Conservation (phyloP, 2,888 invertebrate species). For the Scotopteryx bipunctaria region DNA sequence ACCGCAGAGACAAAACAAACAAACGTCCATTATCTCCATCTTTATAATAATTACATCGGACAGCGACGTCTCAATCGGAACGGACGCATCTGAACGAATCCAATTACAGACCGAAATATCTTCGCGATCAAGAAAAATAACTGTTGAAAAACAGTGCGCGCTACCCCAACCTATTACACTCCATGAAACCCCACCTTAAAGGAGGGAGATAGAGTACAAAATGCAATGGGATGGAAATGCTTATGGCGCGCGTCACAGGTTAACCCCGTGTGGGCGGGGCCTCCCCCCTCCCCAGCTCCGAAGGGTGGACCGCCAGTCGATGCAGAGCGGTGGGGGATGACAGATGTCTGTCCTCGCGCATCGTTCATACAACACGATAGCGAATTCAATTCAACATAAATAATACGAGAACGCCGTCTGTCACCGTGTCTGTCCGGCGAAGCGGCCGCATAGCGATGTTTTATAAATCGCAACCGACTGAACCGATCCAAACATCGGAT, state of each 20-base stretch:
- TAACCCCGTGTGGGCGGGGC: conserved; percentile 52
- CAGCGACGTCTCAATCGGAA: conserved; percentile 73
- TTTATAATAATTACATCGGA: conserved; percentile 79
- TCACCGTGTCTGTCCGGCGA: conserved; percentile 43
- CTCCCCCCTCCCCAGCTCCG: conserved; percentile 45
- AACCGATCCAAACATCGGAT: conserved; percentile 50
- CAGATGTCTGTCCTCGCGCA: conserved; percentile 66
- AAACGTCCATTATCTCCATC: conserved; percentile 69
- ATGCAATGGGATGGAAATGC: conserved; percentile 28
- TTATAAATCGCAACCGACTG: conserved; percentile 42
- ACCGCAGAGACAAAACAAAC: conserved; percentile 34
- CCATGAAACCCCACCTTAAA: conserved; percentile 22
- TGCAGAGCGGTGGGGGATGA: conserved; percentile 72
- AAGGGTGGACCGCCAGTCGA: conserved; percentile 65
- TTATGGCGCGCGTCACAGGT: conserved; percentile 32
- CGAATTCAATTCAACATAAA: conserved; percentile 73
- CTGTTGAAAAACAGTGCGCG: conserved; percentile 57
- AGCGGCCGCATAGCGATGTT: conserved; percentile 22
- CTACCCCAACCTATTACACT: conserved; percentile 54
- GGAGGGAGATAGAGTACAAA: conserved; percentile 35
- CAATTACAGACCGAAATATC: conserved; percentile 76
- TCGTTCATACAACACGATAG: conserved; percentile 76
- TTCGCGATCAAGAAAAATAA: conserved; percentile 63
- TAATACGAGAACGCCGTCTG: conserved; percentile 50
- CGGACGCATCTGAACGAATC: conserved; percentile 53